These are phyloP conservation scores for Chloroceryle amazona DNA, from an alignment of 2,797 vertebrate species.

Conservation along the genomic window DNA sequence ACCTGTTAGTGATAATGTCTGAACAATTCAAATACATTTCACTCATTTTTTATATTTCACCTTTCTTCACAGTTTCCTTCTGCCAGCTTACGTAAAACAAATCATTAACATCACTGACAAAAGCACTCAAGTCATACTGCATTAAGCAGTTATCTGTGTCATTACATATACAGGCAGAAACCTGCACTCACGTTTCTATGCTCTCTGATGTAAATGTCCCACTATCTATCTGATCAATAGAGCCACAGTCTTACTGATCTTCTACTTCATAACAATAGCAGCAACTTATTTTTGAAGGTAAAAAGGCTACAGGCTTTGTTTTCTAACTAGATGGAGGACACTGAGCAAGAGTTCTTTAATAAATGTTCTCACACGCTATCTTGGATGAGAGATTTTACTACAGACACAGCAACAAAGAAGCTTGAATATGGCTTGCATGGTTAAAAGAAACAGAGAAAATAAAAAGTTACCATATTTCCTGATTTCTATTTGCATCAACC, in stretches of 20 bases:
- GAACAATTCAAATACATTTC: neutral
- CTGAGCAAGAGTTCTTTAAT: neutral
- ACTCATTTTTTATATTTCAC: neutral
- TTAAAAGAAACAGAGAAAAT: neutral
- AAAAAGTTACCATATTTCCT: neutral
- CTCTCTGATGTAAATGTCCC: neutral
- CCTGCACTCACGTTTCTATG: neutral
- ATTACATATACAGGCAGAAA: neutral
- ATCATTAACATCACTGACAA: neutral
- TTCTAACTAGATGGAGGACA: neutral
- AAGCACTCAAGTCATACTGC: neutral
- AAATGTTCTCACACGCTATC: neutral
- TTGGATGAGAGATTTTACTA: neutral
- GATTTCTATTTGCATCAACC: neutral
- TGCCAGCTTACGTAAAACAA: neutral
- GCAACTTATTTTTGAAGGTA: neutral
- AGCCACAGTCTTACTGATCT: neutral
- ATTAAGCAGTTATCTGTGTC: neutral
- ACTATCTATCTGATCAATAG: neutral
- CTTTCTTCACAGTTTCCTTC: neutral
- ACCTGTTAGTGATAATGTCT: neutral
- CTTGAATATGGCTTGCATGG: neutral
- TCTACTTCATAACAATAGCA: neutral
- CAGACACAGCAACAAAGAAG: neutral
- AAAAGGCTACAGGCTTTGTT: neutral